Evolutionary conservation across 2,888 invertebrate genomes (phyloP), one percentile per base, ranked within the genome.

Genomic region (Ophonus ardosiacus): DNA sequence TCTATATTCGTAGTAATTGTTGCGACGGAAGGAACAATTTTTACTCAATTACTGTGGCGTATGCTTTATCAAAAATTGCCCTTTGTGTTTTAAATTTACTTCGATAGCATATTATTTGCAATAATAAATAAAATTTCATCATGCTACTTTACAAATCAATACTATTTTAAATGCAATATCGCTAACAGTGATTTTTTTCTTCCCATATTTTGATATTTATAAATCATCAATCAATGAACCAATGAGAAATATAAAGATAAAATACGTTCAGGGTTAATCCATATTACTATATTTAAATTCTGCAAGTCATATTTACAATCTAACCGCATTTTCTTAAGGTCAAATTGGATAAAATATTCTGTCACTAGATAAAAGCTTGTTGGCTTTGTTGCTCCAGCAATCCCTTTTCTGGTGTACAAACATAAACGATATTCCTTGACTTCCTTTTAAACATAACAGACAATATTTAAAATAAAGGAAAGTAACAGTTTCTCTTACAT

Each of bases 381-480:
- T 63, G 21, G 8, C 24, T 13, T 21, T 63, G 24, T 24, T 13
- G 21, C 63, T 63, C 24, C 21, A 13, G 63, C 13, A 63, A 63
- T 63, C 21, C 21, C 18, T 63, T 61, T 61, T 10, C 24, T 8
- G 18, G 63, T 63, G 86, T 71, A 24, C 10, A n/a, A 74, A 51
- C 18, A 57, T n/a, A 56, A 76, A 74, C 31, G 1, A 86, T 17
- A 18, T 59, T 15, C n/a, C 15, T 56, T n/a, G 31, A 31, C 31
- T 5, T 4, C 31, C 31, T 31, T 31, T 31, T 31, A 31, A 5
- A 31, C 31, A 31, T 31, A 31, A 31, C 31, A 31, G 31, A 31
- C 5, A 21, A 21, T 21, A 3, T 21, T 1, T 1, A 3, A 21
- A 21, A 21, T 21, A n/a, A n/a, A n/a, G n/a, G n/a, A n/a, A n/a